Percentiles rank a stretch among this genome's conserved stretches.
phyloP scores from a whole-genome alignment of 2,888 invertebrate species.

The Coenonympha arcania region DNA sequence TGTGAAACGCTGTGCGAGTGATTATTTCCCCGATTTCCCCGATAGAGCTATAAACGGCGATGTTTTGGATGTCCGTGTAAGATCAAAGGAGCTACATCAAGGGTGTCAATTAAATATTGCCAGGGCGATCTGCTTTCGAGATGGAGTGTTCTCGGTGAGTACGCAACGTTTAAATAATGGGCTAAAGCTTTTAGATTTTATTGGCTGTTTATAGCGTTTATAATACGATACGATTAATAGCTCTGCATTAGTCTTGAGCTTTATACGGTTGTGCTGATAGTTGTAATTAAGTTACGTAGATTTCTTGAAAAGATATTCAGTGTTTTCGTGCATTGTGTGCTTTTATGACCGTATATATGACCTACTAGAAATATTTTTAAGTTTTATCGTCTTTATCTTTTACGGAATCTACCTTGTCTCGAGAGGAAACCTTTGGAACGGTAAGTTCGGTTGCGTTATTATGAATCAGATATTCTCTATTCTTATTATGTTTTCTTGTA shows the following conservation, averaged over 20 bases:
- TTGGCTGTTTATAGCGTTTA: conserved; percentile 4
- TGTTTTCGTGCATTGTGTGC: too few species aligned
- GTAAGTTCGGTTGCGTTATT: too few species aligned
- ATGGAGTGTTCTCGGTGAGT: conserved; percentile 58
- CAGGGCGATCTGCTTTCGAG: conserved; percentile 36
- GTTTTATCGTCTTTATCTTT: too few species aligned
- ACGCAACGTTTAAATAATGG: neutral
- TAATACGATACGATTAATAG: neutral
- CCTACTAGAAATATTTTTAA: too few species aligned
- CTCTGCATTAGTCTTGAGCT: neutral
- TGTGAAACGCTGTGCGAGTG: conserved; percentile 47
- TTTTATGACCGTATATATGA: too few species aligned
- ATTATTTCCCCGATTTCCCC: conserved; percentile 42
- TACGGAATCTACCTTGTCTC: too few species aligned
- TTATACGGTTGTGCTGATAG: neutral
- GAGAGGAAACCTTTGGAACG: too few species aligned
- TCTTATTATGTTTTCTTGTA: too few species aligned
- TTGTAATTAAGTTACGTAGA: neutral
- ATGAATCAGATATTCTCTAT: too few species aligned
- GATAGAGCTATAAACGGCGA: conserved; percentile 37
- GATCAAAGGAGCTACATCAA: conserved; percentile 34
- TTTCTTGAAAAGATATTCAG: neutral
- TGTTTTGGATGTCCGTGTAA: conserved; percentile 45
- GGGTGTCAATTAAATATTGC: conserved; percentile 32
- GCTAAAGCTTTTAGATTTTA: conserved; percentile 9